Percentiles rank a stretch among this genome's conserved stretches.
Evolutionary conservation across 2,113 vertebrate genomes (phyloP).

Genomic region (Urocynchramus pylzowi): DNA sequence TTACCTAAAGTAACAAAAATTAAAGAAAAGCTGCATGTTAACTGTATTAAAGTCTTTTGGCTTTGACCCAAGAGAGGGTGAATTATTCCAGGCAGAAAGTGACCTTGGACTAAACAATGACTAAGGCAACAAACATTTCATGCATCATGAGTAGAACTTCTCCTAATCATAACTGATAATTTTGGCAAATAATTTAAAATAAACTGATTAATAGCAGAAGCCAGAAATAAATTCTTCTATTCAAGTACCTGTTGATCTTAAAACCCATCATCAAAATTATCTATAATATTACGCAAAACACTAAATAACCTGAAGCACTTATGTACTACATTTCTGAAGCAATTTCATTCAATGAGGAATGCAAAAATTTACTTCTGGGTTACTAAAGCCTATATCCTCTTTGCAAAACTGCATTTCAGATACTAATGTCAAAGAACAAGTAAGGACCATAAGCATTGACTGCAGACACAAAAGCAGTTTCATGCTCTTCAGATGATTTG

Average conservation of each 20-base stretch:
- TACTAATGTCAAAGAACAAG: neutral
- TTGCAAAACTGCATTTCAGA: neutral
- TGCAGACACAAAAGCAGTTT: neutral
- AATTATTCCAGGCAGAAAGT: neutral
- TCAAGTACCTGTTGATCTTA: neutral
- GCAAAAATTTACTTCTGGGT: neutral
- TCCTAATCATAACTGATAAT: neutral
- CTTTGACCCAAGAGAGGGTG: neutral
- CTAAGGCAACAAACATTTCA: neutral
- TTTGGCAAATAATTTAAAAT: neutral
- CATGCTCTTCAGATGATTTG: neutral
- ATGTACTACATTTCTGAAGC: neutral
- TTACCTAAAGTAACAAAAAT: neutral
- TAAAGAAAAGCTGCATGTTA: neutral
- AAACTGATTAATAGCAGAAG: neutral
- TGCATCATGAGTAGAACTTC: neutral
- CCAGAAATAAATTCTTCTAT: neutral
- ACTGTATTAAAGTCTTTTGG: neutral
- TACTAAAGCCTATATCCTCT: neutral
- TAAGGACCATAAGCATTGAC: neutral
- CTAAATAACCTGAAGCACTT: neutral
- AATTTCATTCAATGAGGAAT: neutral
- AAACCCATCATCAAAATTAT: neutral
- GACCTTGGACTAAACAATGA: neutral
- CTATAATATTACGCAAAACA: neutral